Evolutionary conservation across 2,797 vertebrate genomes (phyloP).

Genomic region (Buceros bicornis): DNA sequence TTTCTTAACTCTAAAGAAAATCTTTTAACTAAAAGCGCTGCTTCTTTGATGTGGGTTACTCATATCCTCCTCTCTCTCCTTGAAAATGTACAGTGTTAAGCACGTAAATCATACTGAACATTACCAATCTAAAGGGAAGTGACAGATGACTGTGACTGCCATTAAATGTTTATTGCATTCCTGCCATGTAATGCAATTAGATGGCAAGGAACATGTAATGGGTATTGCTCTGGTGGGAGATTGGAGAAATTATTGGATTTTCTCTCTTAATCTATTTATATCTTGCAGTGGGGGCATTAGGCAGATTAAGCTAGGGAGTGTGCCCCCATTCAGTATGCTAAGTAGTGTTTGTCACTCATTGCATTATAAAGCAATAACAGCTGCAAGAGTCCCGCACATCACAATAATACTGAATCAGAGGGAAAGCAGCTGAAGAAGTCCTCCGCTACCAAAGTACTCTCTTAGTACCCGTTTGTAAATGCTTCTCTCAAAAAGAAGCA

Average conservation of each 20-base stretch:
- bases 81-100: conserved; percentile 41
- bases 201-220: conserved; percentile 92
- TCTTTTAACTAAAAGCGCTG: background rate
- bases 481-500: background rate
- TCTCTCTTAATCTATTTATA: conserved; percentile 95
- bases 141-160: conserved; percentile 89
- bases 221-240: conserved; percentile 89
- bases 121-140: conserved; percentile 85
- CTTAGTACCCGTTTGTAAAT: background rate
- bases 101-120: conserved; percentile 77
- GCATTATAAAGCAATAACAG: conserved; percentile 82
- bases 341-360: conserved; percentile 90
- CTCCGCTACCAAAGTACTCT: conserved; percentile 1
- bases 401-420: conserved; percentile 47
- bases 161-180: conserved; percentile 91
- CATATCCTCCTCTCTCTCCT: background rate
- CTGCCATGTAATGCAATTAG: conserved; percentile 95
- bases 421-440: conserved; percentile 41
- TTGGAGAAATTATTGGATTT: conserved; percentile 96
- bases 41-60: conserved; percentile 25
- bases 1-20: background rate
- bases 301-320: conserved; percentile 87
- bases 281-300: conserved; percentile 93
- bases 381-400: background rate
- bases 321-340: conserved; percentile 87